phyloP scores from a whole-genome alignment of 2,113 vertebrate genomes.

The Phocoena phocoena region DNA sequence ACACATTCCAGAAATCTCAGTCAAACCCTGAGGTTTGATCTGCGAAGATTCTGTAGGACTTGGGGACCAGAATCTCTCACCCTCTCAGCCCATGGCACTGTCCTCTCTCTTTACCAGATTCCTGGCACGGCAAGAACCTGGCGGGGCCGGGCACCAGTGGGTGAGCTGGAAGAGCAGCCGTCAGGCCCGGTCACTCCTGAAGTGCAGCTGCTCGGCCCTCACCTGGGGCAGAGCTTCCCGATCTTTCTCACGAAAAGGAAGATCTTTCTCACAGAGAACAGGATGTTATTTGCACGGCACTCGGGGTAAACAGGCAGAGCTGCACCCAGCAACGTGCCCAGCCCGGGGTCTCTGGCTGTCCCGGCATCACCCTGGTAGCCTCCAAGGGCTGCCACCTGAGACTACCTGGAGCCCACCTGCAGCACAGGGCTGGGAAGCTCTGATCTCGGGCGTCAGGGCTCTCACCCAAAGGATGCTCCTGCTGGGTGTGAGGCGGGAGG shows the following conservation, averaged over 20 bases:
- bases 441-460: background rate
- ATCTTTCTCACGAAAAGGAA: background rate
- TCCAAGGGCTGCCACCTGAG: background rate
- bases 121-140: background rate
- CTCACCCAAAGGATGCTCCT: background rate
- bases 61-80: background rate
- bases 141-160: rapidly evolving
- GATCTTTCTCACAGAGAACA: background rate
- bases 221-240: background rate
- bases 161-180: background rate
- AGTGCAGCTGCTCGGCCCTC: background rate
- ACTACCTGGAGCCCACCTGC: background rate
- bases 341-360: no score
- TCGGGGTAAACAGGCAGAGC: background rate
- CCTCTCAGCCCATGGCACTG: background rate
- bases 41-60: background rate
- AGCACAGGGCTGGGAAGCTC: background rate
- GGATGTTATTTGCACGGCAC: background rate
- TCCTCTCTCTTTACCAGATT: background rate
- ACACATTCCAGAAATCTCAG: background rate
- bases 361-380: background rate
- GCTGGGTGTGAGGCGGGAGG: background rate
- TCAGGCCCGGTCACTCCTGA: background rate
- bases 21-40: background rate
- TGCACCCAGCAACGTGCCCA: background rate